Evolutionary conservation across 1,140 invertebrate species (phyloP), one percentile per base, ranked within the genome.

Genomic region (Arctopsyche grandis): DNA sequence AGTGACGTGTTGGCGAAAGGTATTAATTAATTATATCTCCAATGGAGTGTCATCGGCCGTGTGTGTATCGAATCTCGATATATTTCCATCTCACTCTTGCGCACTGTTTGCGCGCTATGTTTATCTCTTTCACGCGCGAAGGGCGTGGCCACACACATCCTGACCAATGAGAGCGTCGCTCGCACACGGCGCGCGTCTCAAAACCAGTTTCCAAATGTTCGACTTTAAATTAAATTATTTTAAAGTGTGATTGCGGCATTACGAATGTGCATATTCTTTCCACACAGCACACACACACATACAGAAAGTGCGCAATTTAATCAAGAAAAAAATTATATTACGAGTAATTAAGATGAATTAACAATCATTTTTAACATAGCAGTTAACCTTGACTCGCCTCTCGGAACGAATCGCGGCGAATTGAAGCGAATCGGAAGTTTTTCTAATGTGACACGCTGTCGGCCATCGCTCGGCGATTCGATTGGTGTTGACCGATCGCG

Each of bases 201-300:
- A 88, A 86, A 88, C 88, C 88, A 86, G 86, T 87, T 86, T 86
- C 87, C 87, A 88, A 87, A 86, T 88, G 86, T 85, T 86, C 85
- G 85, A 86, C 85, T 86, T 88, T 88, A 87, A 89, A 88, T 88
- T 87, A 86, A 88, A 88, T 89, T 88, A 88, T 60, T 60, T 86
- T 85, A 87, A 84, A 85, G 86, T 87, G 85, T 88, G 87, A 88
- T 87, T 87, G 86, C 87, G 87, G 87, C 85, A 87, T 87, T 87
- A n/a, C n/a, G 87, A 86, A 86, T 85, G 86, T 16, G 48, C 84
- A 88, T 87, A 16, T 4, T 66, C 29, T 38, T 38, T 38, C 29
- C 29, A 38, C 1, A 38, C 29, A 38, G n/a, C n/a, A n/a, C n/a
- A n/a, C n/a, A n/a, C n/a, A n/a, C n/a, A n/a, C n/a, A n/a, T n/a